Evolutionary conservation across 2,113 vertebrate species (phyloP), one percentile per base, ranked within the genome.

Genomic region (Scophthalmus maximus): DNA sequence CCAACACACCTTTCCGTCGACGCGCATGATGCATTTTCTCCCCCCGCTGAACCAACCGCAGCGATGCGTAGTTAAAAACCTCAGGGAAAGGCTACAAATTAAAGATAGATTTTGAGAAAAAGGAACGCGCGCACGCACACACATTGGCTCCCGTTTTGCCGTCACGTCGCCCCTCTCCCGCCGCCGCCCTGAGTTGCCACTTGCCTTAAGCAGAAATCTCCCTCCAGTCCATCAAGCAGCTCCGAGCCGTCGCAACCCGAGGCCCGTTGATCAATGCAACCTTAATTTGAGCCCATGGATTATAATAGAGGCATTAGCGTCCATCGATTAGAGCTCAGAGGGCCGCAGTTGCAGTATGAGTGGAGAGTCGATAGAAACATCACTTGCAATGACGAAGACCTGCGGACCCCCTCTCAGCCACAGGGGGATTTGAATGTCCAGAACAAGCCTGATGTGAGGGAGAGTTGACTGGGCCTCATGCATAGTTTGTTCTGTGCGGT

Each of bases 261-360:
- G 82, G 49, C 60, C 67, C 15, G 67, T 34, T 88, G 84, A 92
- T 94, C 92, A 91, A 94, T 93, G 78, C 49, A 38, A 64, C 55
- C 75, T 92, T 91, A 89, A 93, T 91, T 91, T 87, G 77, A 78
- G 68, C 75, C 70, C 85, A 87, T 82, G 79, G 87, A 88, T 90
- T 92, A 92, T 92, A 91, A 93, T 91, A 87, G 85, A 88, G 70
- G 84, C 89, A 91, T 93, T 89, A 93, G 85, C 40, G 10, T 34
- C 17, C 64, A 93, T 92, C 88, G 92, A 94, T 90, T 88, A 53
- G 46, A 25, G 69, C 70, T 87, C 70, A 79, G 67, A 77, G 65
- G 68, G 60, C 47, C 42, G n/a, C n/a, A 9, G 81, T 71, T 57
- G 72, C 60, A 38, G 59, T 84, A 67, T 87, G 85, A 92, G 85